A percentile compares a stretch with the other conserved stretches of the same genome.
Conservation (phyloP, 2,113 vertebrate species). For the Phylloscopus whistleri region DNA sequence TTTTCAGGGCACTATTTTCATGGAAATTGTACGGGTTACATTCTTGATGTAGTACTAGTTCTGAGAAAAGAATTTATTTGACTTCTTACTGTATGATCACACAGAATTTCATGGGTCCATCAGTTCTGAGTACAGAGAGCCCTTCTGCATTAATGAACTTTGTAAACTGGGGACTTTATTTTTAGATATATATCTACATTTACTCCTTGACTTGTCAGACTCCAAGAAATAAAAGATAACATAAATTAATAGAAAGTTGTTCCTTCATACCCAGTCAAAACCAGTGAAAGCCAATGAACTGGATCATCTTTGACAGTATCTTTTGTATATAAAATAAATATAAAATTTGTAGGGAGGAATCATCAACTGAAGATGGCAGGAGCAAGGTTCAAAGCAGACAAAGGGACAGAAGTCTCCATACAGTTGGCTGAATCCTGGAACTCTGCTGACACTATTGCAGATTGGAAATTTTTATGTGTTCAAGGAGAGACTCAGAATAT, state of each 20-base stretch:
- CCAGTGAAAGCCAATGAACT: background rate
- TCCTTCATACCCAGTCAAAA: background rate
- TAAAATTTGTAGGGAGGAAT: background rate
- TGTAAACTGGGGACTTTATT: background rate
- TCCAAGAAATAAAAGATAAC: background rate
- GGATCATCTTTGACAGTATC: background rate
- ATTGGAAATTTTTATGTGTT: background rate
- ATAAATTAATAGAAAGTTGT: background rate
- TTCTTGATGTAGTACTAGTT: background rate
- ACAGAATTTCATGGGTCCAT: background rate
- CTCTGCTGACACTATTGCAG: background rate
- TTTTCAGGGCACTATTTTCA: background rate
- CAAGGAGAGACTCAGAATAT: background rate
- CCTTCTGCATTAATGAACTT: background rate
- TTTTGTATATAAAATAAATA: background rate
- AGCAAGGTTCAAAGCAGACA: background rate
- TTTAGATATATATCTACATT: background rate
- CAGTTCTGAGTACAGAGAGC: background rate
- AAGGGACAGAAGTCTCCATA: background rate
- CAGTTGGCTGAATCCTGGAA: background rate
- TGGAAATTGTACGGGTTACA: background rate
- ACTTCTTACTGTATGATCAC: background rate
- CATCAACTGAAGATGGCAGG: background rate
- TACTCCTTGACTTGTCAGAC: background rate
- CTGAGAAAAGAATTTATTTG: background rate